Percentiles rank a stretch among this genome's conserved stretches.
Conservation (phyloP, 2,113 vertebrate genomes). For the Heliornis fulica region DNA sequence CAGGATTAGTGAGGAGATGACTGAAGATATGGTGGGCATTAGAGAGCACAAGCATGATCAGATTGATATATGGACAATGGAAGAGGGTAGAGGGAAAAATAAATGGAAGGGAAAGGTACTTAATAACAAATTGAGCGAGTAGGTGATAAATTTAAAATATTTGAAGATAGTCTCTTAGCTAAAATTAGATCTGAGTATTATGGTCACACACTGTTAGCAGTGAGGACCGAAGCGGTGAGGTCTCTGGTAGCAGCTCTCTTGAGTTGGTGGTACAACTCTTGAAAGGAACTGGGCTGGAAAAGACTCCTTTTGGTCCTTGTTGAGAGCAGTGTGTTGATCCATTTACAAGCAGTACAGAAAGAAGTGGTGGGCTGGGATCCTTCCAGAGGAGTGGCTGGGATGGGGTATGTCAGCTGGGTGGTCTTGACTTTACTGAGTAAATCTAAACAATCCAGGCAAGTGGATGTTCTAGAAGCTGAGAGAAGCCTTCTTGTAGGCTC, state of each 20-base stretch:
- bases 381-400: accelerated
- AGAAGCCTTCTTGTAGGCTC: no score
- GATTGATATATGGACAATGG: neutral
- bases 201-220: neutral
- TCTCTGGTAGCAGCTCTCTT: neutral
- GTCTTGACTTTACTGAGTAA: neutral
- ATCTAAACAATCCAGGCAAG: no score
- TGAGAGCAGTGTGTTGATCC: neutral
- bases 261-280: neutral
- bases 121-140: neutral
- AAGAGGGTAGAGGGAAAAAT: neutral
- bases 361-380: neutral
- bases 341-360: accelerated
- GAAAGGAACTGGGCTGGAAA: neutral
- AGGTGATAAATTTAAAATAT: neutral
- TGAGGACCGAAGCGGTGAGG: accelerated
- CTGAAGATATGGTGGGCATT: neutral
- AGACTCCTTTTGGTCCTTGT: neutral
- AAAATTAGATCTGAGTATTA: neutral
- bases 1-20: neutral
- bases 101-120: neutral
- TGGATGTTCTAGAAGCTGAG: no score
- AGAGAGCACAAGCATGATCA: neutral
- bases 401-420: neutral
- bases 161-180: neutral